A percentile compares a stretch with the other conserved stretches of the same genome.
Evolutionary conservation across 2,113 vertebrate species (phyloP).

Genomic region (Protomyctophum bolini): DNA sequence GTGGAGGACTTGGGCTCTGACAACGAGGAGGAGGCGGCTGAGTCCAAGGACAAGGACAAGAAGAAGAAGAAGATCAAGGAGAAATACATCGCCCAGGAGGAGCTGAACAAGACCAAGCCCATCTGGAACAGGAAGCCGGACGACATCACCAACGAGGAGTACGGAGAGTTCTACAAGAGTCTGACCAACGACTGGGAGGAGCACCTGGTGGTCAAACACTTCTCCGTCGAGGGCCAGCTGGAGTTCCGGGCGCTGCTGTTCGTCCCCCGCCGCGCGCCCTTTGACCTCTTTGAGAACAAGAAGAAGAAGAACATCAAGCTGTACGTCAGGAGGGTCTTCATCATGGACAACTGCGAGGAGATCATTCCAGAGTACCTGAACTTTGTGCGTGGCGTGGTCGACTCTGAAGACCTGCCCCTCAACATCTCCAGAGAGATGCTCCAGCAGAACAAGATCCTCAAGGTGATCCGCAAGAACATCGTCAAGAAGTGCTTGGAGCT

Average conservation of each 20-base stretch:
- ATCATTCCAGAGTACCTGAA: conserved; percentile 82
- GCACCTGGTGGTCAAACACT: conserved; percentile 71
- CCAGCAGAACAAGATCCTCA: conserved; percentile 85
- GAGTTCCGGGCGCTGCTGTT: conserved; percentile 83
- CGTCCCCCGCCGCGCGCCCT: conserved; percentile 77
- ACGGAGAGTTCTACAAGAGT: conserved; percentile 57
- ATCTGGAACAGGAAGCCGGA: conserved; percentile 51
- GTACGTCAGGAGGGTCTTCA: conserved; percentile 82
- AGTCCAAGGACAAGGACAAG: conserved; percentile 39
- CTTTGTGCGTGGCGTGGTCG: conserved; percentile 71
- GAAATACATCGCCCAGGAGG: conserved; percentile 44
- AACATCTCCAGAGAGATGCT: conserved; percentile 86
- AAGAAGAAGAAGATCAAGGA: conserved; percentile 58
- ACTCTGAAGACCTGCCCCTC: conserved; percentile 81
- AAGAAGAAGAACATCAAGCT: conserved; percentile 85
- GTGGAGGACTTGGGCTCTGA: conserved; percentile 54
- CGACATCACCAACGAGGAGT: conserved; percentile 54
- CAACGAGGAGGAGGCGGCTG: conserved; percentile 43
- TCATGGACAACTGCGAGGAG: conserved; percentile 85
- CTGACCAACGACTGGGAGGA: conserved; percentile 54
- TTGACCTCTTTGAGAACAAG: conserved; percentile 85
- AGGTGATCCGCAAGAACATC: conserved; percentile 82
- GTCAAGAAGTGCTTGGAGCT: conserved; percentile 85
- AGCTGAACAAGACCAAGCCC: conserved; percentile 55
- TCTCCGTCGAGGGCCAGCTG: conserved; percentile 83